Evolutionary conservation across 2,113 vertebrate genomes (phyloP).

Genomic region (Zosterops pallidus): DNA sequence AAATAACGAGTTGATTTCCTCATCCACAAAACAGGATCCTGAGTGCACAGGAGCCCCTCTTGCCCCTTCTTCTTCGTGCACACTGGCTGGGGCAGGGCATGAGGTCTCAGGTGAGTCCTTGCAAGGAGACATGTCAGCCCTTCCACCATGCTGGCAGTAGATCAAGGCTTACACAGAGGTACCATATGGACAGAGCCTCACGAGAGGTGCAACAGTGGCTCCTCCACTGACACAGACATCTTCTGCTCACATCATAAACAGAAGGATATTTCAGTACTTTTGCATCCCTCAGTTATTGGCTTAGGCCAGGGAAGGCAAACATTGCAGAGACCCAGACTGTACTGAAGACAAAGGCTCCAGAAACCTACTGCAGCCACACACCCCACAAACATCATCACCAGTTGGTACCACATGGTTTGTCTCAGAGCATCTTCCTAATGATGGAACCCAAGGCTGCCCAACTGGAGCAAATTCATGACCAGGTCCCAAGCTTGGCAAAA

Average conservation of each 20-base stretch:
- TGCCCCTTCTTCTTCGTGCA: neutral
- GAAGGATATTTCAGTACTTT: neutral
- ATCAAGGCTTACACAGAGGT: neutral
- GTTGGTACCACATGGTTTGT: neutral
- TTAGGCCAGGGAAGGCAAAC: neutral
- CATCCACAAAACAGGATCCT: neutral
- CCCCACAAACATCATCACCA: neutral
- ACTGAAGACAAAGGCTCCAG: neutral
- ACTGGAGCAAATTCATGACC: neutral
- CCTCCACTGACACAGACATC: neutral
- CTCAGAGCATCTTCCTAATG: neutral
- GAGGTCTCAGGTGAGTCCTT: neutral
- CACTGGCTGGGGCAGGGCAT: fast-evolving
- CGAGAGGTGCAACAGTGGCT: neutral
- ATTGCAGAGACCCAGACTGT: neutral
- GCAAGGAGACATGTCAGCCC: neutral
- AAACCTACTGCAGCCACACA: neutral
- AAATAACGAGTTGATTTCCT: neutral
- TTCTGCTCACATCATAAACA: neutral
- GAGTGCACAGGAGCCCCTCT: neutral
- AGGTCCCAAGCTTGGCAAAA: neutral
- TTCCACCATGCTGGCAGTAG: neutral
- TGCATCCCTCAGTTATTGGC: neutral
- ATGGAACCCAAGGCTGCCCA: neutral
- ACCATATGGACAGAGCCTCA: neutral